phyloP scores from a whole-genome alignment of 2,797 vertebrate species.

The Sebastiscus albofasciatus region DNA sequence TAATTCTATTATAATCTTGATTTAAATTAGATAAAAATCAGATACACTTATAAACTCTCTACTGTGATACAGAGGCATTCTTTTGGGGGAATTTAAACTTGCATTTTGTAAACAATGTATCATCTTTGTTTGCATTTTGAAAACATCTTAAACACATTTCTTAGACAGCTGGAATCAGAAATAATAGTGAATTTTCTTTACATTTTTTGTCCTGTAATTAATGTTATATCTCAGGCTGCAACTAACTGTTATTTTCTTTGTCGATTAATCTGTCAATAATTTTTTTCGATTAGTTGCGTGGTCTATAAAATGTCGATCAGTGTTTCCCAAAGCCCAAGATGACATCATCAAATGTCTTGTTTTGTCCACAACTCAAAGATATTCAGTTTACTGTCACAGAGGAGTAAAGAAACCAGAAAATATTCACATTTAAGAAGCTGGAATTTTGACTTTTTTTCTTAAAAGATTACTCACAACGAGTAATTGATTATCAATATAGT shows the following conservation, averaged over 20 bases:
- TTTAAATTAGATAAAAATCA: neutral
- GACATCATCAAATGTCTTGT: rapidly evolving
- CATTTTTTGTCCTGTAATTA: neutral
- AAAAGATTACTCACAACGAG: neutral
- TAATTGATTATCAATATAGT: neutral
- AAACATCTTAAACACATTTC: neutral
- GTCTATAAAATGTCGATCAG: too few relatives aligned
- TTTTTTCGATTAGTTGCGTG: too few relatives aligned
- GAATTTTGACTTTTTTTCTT: too few relatives aligned
- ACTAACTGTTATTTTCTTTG: too few relatives aligned
- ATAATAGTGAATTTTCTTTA: neutral
- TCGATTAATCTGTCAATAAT: too few relatives aligned
- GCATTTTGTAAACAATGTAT: neutral
- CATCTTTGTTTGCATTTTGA: neutral
- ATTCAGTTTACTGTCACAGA: too few relatives aligned
- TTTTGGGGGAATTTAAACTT: neutral
- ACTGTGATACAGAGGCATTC: neutral
- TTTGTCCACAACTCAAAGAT: too few relatives aligned
- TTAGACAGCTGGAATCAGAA: neutral
- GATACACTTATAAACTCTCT: neutral
- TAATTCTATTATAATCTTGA: neutral
- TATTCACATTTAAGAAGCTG: too few relatives aligned
- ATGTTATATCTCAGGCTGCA: too few relatives aligned
- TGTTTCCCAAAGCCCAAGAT: too few relatives aligned
- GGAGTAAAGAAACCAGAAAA: too few relatives aligned